Conservation (phyloP, 2,113 vertebrate genomes). For the Hippotragus niger region DNA sequence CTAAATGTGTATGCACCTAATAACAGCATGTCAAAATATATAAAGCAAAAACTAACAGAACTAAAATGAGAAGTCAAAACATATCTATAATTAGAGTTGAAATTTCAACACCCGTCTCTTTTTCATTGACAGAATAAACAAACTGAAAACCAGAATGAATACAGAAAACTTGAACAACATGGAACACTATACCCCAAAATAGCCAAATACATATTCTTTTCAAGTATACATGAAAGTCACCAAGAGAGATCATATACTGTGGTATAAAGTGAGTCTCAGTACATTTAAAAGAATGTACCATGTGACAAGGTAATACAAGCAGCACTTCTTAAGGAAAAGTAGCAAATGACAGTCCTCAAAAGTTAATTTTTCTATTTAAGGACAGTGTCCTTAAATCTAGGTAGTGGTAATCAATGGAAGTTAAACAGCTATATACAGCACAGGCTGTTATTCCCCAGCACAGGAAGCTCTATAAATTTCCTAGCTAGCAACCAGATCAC, state of each 20-base stretch:
- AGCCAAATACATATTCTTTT: constrained; percentile 7
- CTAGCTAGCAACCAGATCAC: not conserved
- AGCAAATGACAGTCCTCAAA: not conserved
- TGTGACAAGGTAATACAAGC: not conserved
- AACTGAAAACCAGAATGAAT: not conserved
- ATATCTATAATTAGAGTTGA: not conserved
- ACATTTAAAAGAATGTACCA: not conserved
- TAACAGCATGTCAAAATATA: not conserved
- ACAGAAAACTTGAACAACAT: not conserved
- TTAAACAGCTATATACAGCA: not conserved
- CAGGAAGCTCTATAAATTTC: not conserved
- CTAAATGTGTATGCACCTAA: not conserved
- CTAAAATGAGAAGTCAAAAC: not conserved
- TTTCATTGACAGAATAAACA: not conserved
- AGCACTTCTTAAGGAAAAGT: not conserved
- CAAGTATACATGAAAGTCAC: not conserved
- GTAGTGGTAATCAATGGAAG: not conserved
- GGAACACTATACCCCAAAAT: not conserved
- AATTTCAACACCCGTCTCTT: not conserved
- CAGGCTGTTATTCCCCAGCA: not conserved
- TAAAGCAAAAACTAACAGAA: not conserved
- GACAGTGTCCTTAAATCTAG: not conserved
- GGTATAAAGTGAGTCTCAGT: not conserved
- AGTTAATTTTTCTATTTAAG: not conserved
- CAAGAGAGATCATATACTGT: not conserved